Conservation (phyloP, 2,797 vertebrate species). For the Neoniphon sammara region DNA sequence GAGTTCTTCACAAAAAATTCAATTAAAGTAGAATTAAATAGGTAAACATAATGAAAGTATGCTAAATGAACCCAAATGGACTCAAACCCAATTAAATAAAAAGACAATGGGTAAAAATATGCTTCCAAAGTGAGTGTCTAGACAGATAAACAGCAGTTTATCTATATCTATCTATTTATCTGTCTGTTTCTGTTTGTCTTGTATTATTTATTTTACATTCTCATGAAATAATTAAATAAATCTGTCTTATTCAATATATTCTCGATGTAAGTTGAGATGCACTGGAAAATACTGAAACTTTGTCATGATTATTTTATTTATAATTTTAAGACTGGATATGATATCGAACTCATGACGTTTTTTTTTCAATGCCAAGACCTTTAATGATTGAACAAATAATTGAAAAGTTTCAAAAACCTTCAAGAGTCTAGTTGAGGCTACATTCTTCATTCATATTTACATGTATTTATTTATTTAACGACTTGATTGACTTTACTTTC, state of each 20-base stretch:
- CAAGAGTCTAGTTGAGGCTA: neutral
- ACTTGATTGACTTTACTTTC: too few relatives aligned
- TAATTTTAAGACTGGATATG: conserved; percentile 9
- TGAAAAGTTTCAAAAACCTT: neutral
- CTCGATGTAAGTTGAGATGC: too few relatives aligned
- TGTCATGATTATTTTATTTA: conserved; percentile 12
- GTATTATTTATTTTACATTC: too few relatives aligned
- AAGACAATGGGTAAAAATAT: neutral
- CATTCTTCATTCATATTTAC: neutral
- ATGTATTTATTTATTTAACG: too few relatives aligned
- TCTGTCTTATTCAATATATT: too few relatives aligned
- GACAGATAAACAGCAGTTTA: neutral
- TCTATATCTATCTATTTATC: neutral
- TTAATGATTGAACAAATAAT: conserved; percentile 8
- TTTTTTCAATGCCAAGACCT: too few relatives aligned
- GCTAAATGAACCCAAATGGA: neutral
- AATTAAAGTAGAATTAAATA: neutral
- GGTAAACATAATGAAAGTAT: neutral
- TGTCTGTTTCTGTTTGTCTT: too few relatives aligned
- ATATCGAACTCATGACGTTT: too few relatives aligned
- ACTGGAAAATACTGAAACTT: too few relatives aligned
- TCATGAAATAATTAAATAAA: too few relatives aligned
- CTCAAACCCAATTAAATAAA: neutral
- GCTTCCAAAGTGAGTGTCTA: conserved; percentile 2
- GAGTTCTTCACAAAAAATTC: neutral